Percentiles rank a stretch among this genome's conserved stretches.
These are phyloP conservation scores for Diaperis boleti DNA, from an alignment of 2,888 invertebrate genomes.

Conservation along the genomic window DNA sequence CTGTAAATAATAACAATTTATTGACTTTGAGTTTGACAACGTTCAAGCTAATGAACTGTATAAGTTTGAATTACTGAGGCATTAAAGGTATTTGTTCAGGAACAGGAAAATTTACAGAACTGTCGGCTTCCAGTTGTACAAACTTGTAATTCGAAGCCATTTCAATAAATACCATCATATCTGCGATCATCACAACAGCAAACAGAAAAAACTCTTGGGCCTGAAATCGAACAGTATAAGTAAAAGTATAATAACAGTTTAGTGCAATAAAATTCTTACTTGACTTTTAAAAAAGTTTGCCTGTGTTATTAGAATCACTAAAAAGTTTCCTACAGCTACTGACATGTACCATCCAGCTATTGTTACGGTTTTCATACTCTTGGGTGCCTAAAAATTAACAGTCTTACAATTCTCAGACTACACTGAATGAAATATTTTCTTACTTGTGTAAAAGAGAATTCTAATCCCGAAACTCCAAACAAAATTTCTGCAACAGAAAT, in stretches of 20 bases:
- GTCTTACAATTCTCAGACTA: background rate
- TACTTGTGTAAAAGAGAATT: constrained; percentile 87
- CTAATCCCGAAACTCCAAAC: constrained; percentile 85
- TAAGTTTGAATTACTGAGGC: background rate
- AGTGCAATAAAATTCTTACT: constrained; percentile 64
- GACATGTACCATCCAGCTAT: constrained; percentile 89
- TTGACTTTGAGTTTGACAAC: background rate
- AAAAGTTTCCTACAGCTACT: constrained; percentile 83
- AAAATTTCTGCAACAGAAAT: constrained; percentile 86
- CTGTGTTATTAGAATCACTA: constrained; percentile 82
- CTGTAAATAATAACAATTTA: no score
- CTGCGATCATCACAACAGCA: constrained; percentile 74
- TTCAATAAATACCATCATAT: constrained; percentile 74
- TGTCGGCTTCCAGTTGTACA: constrained; percentile 63
- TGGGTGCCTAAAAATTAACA: constrained; percentile 73
- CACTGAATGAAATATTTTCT: no score
- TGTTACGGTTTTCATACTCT: constrained; percentile 85
- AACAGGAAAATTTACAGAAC: constrained; percentile 51
- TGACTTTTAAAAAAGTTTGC: constrained; percentile 74
- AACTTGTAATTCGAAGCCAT: constrained; percentile 70
- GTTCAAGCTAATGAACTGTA: background rate
- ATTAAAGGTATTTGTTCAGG: constrained; percentile 23
- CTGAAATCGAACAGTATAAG: constrained; percentile 61
- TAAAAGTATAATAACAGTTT: no score
- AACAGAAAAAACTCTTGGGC: constrained; percentile 82